Conservation (phyloP, 2,797 vertebrate species). For the Macropodus opercularis region DNA sequence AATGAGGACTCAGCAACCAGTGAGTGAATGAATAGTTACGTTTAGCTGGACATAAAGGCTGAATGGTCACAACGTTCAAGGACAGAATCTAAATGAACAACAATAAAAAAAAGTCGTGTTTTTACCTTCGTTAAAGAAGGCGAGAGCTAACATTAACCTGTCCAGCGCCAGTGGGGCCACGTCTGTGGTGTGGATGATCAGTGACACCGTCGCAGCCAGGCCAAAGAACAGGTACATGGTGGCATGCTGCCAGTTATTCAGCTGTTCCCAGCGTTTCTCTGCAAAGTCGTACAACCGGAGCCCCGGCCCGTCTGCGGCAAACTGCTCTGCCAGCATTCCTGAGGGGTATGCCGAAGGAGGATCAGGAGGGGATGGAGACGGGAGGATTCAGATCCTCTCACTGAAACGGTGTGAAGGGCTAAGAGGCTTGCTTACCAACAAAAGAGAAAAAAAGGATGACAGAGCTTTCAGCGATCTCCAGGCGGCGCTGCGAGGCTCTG, state of each 20-base stretch:
- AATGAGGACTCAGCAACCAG: too few species aligned
- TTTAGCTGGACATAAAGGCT: too few species aligned
- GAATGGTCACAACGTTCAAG: neutral
- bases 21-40: too few species aligned
- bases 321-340: conserved; percentile 93
- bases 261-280: conserved; percentile 85
- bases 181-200: conserved; percentile 84
- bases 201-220: conserved; percentile 82
- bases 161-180: conserved; percentile 84
- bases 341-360: conserved; percentile 14
- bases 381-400: neutral
- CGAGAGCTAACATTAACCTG: conserved; percentile 87
- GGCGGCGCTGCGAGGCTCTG: conserved; percentile 83
- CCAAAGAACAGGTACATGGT: conserved; percentile 96
- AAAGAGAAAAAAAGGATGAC: conserved; percentile 83
- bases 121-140: conserved; percentile 92
- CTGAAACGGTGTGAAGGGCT: neutral
- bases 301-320: conserved; percentile 84
- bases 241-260: conserved; percentile 93
- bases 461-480: conserved; percentile 89
- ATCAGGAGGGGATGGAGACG: too few species aligned
- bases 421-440: conserved; percentile 85
- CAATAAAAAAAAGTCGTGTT: neutral
- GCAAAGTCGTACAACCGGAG: conserved; percentile 85
- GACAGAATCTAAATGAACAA: too few species aligned